Conservation (phyloP, 2,797 vertebrate genomes). For the Amphiprion clarkii region DNA sequence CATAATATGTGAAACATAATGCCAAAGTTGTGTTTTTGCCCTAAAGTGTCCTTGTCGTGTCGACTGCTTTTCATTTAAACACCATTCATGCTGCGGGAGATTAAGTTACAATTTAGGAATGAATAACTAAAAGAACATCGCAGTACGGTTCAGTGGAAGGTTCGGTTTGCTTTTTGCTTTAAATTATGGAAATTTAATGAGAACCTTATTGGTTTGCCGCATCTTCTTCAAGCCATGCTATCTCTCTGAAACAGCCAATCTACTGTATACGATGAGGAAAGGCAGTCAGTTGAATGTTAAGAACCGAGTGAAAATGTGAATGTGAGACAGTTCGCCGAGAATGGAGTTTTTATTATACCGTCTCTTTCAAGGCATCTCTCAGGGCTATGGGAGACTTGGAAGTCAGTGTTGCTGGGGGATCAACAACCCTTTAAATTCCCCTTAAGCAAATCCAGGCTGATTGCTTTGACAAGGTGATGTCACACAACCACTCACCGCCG, state of each 20-base stretch:
- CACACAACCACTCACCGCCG: constrained; percentile 37
- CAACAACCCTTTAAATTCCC: constrained; percentile 48
- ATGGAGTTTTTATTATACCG: constrained; percentile 11
- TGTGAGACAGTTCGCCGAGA: constrained; percentile 3
- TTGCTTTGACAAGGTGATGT: constrained; percentile 65
- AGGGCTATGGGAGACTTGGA: constrained; percentile 11
- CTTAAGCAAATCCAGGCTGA: constrained; percentile 51
- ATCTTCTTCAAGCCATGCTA: not conserved
- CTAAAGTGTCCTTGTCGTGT: no score
- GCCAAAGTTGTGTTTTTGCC: no score
- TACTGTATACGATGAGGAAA: not conserved
- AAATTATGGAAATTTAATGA: not conserved
- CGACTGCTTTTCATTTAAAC: no score
- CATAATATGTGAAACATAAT: no score
- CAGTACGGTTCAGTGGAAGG: not conserved
- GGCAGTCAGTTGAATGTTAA: constrained; percentile 4
- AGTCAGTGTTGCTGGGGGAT: constrained; percentile 26
- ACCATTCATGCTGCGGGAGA: no score
- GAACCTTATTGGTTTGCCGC: not conserved
- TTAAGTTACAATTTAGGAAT: no score
- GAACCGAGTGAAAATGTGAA: constrained; percentile 10
- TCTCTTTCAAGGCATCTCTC: not conserved
- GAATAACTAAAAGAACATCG: no score
- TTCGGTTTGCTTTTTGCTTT: not conserved
- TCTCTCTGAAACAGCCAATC: not conserved